Evolutionary conservation across 2,113 vertebrate genomes (phyloP).

Genomic region (Crotalus helleri): DNA sequence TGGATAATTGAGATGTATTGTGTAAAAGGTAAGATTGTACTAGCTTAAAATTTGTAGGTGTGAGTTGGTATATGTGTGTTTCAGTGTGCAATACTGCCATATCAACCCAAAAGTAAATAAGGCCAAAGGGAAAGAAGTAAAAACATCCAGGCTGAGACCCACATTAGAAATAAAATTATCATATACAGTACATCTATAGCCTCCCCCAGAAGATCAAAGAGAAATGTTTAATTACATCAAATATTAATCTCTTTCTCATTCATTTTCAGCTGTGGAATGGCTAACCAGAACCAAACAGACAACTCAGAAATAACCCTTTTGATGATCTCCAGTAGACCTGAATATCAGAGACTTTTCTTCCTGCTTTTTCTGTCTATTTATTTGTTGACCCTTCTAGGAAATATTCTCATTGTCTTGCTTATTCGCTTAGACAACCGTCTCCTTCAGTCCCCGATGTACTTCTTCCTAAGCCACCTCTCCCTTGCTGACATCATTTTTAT

Average conservation of each 20-base stretch:
- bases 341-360: slow-evolving; percentile 31
- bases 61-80: neutral
- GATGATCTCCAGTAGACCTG: slow-evolving; percentile 13
- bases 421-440: slow-evolving; percentile 16
- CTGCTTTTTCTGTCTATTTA: slow-evolving; percentile 38
- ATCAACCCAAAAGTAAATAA: neutral
- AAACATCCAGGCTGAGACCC: neutral
- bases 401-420: slow-evolving; percentile 42
- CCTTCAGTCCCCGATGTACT: slow-evolving; percentile 38
- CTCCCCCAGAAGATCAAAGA: no score
- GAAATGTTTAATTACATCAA: neutral
- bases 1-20: neutral
- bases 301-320: slow-evolving; percentile 46
- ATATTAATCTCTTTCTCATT: neutral
- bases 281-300: slow-evolving; percentile 25
- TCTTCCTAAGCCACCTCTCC: slow-evolving; percentile 42
- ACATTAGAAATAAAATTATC: neutral
- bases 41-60: neutral
- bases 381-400: slow-evolving; percentile 33
- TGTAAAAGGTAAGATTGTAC: neutral
- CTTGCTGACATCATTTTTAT: slow-evolving; percentile 37
- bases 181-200: neutral
- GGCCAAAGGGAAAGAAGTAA: neutral
- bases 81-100: neutral
- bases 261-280: slow-evolving; percentile 16